Conservation (phyloP, 2,888 invertebrate species). For the Altica lythri region DNA sequence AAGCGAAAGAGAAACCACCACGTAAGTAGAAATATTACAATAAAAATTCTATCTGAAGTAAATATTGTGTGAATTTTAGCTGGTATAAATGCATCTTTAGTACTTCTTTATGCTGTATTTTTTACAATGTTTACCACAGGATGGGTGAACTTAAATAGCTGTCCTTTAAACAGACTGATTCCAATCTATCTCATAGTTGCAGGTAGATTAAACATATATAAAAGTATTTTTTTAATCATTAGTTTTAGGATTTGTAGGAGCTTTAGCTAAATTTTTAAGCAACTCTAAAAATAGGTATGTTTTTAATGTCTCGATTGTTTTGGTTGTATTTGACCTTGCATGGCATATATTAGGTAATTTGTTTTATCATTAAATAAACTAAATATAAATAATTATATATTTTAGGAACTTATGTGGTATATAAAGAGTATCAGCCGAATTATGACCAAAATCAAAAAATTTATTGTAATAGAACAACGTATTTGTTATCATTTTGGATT, state of each 20-base stretch:
- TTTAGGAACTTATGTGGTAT: slow-evolving; percentile 48
- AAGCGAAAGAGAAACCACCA: slow-evolving; percentile 46
- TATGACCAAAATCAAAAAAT: slow-evolving; percentile 37
- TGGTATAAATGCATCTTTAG: slow-evolving; percentile 51
- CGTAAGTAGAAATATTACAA: slow-evolving; percentile 42
- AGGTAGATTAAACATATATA: no score
- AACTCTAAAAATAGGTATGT: slow-evolving; percentile 39
- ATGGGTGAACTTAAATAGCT: slow-evolving; percentile 51
- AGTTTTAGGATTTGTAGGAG: slow-evolving; percentile 46
- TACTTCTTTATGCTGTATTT: slow-evolving; percentile 50
- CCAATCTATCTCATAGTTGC: slow-evolving; percentile 53
- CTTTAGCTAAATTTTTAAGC: slow-evolving; percentile 44
- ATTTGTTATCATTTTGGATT: slow-evolving; percentile 52
- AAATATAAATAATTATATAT: slow-evolving; percentile 19
- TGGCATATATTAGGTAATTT: slow-evolving; percentile 47
- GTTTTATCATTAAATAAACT: neutral
- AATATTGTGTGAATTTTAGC: slow-evolving; percentile 39
- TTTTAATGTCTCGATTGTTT: slow-evolving; percentile 40
- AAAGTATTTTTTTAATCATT: neutral
- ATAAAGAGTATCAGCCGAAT: slow-evolving; percentile 50
- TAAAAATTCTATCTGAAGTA: neutral
- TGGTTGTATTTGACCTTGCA: slow-evolving; percentile 40
- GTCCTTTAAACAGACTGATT: slow-evolving; percentile 50
- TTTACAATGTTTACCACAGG: slow-evolving; percentile 51
- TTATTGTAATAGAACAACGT: slow-evolving; percentile 50